phyloP scores from a whole-genome alignment of 2,797 vertebrate genomes.

The Micrastur ruficollis region DNA sequence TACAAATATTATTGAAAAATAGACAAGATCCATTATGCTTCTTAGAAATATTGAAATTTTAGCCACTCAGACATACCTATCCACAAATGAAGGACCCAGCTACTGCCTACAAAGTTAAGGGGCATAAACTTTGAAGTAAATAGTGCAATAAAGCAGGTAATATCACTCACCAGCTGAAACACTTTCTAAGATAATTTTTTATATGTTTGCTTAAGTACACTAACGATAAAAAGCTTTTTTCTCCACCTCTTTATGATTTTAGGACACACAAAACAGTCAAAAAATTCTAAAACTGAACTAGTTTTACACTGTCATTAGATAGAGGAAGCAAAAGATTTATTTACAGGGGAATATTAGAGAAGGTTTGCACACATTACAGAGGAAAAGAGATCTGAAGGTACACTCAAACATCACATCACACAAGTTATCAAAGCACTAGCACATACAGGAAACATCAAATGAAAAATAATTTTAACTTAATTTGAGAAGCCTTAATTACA shows the following conservation, averaged over 20 bases:
- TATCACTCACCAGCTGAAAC: neutral
- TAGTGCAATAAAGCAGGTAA: neutral
- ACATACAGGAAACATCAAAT: neutral
- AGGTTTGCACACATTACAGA: neutral
- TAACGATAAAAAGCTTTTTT: neutral
- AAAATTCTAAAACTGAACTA: neutral
- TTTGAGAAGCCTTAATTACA: neutral
- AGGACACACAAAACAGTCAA: neutral
- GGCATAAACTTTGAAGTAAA: neutral
- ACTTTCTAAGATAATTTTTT: neutral
- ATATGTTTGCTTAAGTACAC: neutral
- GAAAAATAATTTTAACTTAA: neutral
- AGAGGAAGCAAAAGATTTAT: neutral
- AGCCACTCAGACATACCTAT: neutral
- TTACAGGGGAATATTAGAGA: neutral
- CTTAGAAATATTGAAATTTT: neutral
- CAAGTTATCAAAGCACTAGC: neutral
- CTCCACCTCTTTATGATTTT: neutral
- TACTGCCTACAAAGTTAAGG: neutral
- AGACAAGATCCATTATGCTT: neutral
- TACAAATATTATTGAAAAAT: neutral
- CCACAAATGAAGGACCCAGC: neutral
- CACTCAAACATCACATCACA: neutral
- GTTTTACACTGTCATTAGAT: neutral
- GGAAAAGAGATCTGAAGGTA: neutral